Evolutionary conservation across 2,113 vertebrate genomes (phyloP).

Genomic region (Balaenoptera acutorostrata): DNA sequence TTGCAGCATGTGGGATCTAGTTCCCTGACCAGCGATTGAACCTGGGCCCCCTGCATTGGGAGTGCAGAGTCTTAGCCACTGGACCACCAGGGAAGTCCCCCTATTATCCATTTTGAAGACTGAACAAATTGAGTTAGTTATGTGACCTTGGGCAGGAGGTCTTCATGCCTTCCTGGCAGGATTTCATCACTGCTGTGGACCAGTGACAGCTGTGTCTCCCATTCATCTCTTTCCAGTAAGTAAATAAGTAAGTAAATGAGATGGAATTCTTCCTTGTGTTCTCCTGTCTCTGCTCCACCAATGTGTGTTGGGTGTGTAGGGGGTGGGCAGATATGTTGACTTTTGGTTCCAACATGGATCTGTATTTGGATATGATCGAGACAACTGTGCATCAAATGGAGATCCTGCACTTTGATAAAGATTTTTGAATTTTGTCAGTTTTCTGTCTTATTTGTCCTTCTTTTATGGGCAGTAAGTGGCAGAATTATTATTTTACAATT

Average conservation of each 20-base stretch:
- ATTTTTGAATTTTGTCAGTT: not conserved
- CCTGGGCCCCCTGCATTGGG: too few species aligned
- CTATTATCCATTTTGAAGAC: not conserved
- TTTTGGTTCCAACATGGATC: not conserved
- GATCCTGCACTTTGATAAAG: not conserved
- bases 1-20: too few species aligned
- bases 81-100: too few species aligned
- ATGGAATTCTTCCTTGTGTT: not conserved
- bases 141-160: not conserved
- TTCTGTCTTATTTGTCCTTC: not conserved
- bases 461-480: not conserved
- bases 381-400: not conserved
- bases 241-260: not conserved
- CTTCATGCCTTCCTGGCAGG: not conserved
- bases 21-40: too few species aligned
- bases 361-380: not conserved
- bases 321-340: not conserved
- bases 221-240: not conserved
- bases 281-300: not conserved
- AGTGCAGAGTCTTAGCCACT: too few species aligned
- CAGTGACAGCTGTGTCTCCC: not conserved
- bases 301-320: not conserved
- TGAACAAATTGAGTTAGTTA: not conserved
- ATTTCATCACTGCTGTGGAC: not conserved
- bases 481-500: not conserved